Base-by-base conservation (phyloP, 2,113 vertebrate species). In the Aldabrachelys gigantea region DNA sequence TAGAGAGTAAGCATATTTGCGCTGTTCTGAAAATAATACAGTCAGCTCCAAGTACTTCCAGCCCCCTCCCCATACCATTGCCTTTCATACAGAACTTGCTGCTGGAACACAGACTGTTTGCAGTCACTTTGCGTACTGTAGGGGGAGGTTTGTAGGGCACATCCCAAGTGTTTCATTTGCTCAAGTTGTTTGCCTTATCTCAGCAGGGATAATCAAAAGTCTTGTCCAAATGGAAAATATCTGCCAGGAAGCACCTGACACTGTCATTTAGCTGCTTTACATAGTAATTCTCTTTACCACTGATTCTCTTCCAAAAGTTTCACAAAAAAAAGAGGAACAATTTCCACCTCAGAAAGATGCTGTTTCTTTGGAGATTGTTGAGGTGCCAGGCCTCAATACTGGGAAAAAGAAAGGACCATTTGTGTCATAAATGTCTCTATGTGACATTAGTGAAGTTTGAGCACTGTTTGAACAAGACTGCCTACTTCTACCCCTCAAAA, bases 61-160 rank as follows among this genome's bases (percentile, higher is more conserved):
- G 57, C 85, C 72, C 72, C 59, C 47, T 17, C 69, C 82, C 88
- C 47, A 54, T 87, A 62, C 65, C 87, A 89, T 25, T 88, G 29
- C 80, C 96, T 96, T 96, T 90, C 98, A 96, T 88, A 69, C 92
- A 96, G 54, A 62, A 89, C 25, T 94, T 97, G 86, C 90, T 88
- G 69, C 75, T 80, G 69, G 79, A 96, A 62, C 27, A 27, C 38
- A 81, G 78, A 89, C 65, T 90, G 85, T 95, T 96, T 91, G 85
- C 89, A 96, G 76, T 54, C 84, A 10, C 1, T 96, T 95, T 96
- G 89, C 94, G 96, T 92, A 88, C 86, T 86, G 62, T 5, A 22
- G 69, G 59, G 88, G 82, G 29, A 81, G 54, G 78, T 83, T 85
- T 93, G 50, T 83, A 88, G 86, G 84, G 81, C 75, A n/a, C 91